Evolutionary conservation across 2,888 invertebrate species (phyloP).

Genomic region (Trichogramma dendrolimi): DNA sequence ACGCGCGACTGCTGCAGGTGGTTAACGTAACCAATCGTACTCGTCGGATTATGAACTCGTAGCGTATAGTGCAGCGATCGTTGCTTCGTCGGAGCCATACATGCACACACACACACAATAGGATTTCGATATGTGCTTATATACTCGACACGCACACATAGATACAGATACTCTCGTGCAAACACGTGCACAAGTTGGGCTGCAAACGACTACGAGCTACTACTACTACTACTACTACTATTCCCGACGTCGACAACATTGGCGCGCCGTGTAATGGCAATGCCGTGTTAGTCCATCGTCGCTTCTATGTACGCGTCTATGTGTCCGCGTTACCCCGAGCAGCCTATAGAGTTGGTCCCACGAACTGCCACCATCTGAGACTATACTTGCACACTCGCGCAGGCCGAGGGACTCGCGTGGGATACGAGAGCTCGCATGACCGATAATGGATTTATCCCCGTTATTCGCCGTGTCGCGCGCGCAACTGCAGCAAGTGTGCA

Average conservation of each 20-base stretch:
- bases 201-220: not conserved
- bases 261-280: slow-evolving; percentile 34
- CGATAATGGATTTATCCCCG: slow-evolving; percentile 37
- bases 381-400: too few species aligned
- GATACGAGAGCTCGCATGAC: not conserved
- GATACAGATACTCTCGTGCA: too few species aligned
- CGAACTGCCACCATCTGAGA: too few species aligned
- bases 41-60: slow-evolving; percentile 20
- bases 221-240: slow-evolving; percentile 11
- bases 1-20: slow-evolving; percentile 22
- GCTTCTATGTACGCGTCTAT: too few species aligned
- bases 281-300: slow-evolving; percentile 29
- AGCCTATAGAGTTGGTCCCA: too few species aligned
- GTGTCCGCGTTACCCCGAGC: too few species aligned
- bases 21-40: slow-evolving; percentile 21
- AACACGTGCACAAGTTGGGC: too few species aligned
- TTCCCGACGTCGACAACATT: slow-evolving; percentile 17
- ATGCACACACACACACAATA: not conserved
- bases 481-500: too few species aligned
- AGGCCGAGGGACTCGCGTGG: too few species aligned
- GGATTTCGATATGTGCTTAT: slow-evolving; percentile 12
- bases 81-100: not conserved
- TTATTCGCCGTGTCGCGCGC: slow-evolving; percentile 16
- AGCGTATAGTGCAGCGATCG: not conserved
- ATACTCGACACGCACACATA: slow-evolving; percentile 9